Evolutionary conservation across 2,113 vertebrate genomes (phyloP).

Genomic region (Desmodus rotundus): DNA sequence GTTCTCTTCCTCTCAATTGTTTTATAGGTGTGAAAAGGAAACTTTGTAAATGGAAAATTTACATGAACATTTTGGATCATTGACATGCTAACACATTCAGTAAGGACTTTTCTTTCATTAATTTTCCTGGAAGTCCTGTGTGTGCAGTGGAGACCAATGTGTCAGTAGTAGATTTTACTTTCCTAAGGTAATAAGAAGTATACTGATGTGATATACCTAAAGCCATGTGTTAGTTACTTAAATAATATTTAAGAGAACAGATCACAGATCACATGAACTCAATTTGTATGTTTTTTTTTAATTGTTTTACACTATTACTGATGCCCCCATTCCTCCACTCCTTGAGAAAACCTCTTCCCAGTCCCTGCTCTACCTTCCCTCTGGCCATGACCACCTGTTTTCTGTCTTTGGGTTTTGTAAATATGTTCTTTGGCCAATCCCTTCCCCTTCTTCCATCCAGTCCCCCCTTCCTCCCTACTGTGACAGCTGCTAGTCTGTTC

Average conservation of each 20-base stretch:
- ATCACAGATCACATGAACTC: neutral
- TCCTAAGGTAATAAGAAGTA: neutral
- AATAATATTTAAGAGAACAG: neutral
- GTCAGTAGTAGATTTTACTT: neutral
- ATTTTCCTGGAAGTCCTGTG: neutral
- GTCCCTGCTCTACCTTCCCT: too few species aligned
- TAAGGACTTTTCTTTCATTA: neutral
- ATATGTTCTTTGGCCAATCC: too few species aligned
- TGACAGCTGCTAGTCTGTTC: too few species aligned
- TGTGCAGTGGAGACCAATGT: neutral
- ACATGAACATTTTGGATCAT: neutral
- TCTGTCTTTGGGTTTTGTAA: too few species aligned
- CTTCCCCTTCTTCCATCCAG: too few species aligned
- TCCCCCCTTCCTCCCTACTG: too few species aligned
- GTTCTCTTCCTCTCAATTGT: neutral
- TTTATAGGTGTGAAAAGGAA: neutral
- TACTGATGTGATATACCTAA: neutral
- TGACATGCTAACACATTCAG: neutral
- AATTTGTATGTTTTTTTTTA: neutral
- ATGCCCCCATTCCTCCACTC: too few species aligned
- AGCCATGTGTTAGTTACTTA: neutral
- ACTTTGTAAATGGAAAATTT: neutral
- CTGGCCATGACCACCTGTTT: too few species aligned
- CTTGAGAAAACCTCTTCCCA: too few species aligned
- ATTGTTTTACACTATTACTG: too few species aligned